Conservation (phyloP, 2,797 vertebrate genomes). For the Liparis tanakae region DNA sequence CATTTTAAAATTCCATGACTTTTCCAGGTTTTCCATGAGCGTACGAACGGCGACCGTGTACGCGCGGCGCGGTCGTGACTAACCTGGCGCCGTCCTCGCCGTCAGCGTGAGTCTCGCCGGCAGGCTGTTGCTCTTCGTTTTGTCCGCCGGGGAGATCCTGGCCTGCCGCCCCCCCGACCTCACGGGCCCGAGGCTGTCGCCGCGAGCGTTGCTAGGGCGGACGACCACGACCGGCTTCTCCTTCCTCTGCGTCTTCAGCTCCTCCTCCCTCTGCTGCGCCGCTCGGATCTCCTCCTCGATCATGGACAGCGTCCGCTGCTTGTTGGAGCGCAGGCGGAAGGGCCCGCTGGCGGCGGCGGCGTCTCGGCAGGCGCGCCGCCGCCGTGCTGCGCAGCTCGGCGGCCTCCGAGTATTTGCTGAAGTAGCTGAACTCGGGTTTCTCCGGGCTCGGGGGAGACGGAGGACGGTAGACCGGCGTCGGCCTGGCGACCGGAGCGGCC, state of each 20-base stretch:
- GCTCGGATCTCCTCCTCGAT: constrained; percentile 99
- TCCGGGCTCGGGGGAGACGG: constrained; percentile 77
- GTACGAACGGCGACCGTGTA: too few species aligned
- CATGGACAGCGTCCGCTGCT: constrained; percentile 97
- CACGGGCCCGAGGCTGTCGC: constrained; percentile 30
- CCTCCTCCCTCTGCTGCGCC: constrained; percentile 95
- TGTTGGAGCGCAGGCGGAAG: constrained; percentile 94
- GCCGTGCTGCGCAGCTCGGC: constrained; percentile 96
- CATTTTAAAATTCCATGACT: too few species aligned
- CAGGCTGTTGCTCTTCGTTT: constrained; percentile 85
- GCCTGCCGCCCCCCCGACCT: constrained; percentile 48
- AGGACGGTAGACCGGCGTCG: constrained; percentile 67
- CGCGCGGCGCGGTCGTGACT: constrained; percentile 61
- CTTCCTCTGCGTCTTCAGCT: constrained; percentile 92
- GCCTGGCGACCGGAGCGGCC: constrained; percentile 54
- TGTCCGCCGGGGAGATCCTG: constrained; percentile 67
- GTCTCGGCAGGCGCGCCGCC: constrained; percentile 84
- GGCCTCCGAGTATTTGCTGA: constrained; percentile 97
- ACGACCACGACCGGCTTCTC: constrained; percentile 54
- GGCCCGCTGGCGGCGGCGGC: constrained; percentile 90
- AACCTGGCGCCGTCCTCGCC: constrained; percentile 93
- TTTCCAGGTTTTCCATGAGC: too few species aligned
- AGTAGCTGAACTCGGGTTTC: constrained; percentile 92
- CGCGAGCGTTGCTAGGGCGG: constrained; percentile 23
- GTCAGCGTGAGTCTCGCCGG: constrained; percentile 84